Conservation (phyloP, 2,888 invertebrate species). For the Pterostichus niger region DNA sequence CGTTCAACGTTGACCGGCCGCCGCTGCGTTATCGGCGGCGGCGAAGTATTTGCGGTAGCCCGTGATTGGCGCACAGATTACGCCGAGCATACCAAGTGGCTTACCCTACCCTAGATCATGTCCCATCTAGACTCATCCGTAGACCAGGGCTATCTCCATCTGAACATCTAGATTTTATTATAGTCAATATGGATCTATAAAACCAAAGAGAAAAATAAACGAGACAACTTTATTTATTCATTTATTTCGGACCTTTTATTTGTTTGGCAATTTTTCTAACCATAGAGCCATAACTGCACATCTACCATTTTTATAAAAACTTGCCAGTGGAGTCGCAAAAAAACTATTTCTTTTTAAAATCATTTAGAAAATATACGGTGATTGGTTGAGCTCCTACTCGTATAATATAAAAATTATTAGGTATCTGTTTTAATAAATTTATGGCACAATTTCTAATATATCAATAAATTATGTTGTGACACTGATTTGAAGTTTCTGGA, state of each 20-base stretch:
- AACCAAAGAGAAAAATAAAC: no score
- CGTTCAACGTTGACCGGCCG: constrained; percentile 46
- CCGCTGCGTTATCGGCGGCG: constrained; percentile 68
- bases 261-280: no score
- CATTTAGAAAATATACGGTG: no score
- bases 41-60: constrained; percentile 69
- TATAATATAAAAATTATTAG: constrained; percentile 7
- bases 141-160: no score
- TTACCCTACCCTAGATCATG: constrained; percentile 44
- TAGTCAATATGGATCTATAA: no score
- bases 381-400: not conserved
- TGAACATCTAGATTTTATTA: no score
- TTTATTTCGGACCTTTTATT: no score
- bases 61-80: constrained; percentile 68
- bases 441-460: constrained; percentile 21
- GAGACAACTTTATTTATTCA: not conserved
- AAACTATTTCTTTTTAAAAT: no score
- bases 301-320: no score
- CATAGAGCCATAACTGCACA: no score
- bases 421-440: not conserved
- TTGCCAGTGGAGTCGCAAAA: no score
- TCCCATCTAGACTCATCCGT: not conserved
- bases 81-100: constrained; percentile 68
- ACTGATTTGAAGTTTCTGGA: constrained; percentile 24
- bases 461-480: constrained; percentile 32